phyloP scores from a whole-genome alignment of 2,113 vertebrate genomes.

The Microcebus ravelobensis region DNA sequence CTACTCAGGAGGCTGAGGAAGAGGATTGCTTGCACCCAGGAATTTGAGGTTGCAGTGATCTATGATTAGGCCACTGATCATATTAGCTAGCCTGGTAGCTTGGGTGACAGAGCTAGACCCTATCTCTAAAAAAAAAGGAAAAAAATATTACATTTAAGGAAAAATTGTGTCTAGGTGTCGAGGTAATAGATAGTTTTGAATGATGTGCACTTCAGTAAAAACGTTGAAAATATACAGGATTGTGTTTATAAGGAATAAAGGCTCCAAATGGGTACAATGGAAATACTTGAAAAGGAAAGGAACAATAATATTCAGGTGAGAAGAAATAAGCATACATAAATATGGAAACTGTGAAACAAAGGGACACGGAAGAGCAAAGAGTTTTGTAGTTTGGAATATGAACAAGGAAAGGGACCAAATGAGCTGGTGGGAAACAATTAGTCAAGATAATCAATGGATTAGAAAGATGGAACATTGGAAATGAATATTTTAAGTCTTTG shows the following conservation, averaged over 20 bases:
- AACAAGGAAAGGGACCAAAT: background rate
- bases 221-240: background rate
- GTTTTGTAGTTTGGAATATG: background rate
- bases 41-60: no score
- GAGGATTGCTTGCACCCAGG: no score
- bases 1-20: no score
- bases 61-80: no score
- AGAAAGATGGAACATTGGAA: background rate
- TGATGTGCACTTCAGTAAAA: background rate
- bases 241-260: background rate
- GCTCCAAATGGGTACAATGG: background rate
- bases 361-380: background rate
- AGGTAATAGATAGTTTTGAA: background rate
- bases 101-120: no score
- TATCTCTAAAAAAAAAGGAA: no score
- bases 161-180: background rate
- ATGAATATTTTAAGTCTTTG: background rate
- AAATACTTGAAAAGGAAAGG: background rate
- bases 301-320: background rate
- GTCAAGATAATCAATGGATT: background rate
- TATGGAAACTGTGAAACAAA: background rate
- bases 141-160: background rate
- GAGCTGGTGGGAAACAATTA: background rate
- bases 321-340: background rate
- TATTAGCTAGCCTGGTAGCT: no score